Conservation (phyloP, 2,797 vertebrate genomes). For the Babyrousa celebensis region DNA sequence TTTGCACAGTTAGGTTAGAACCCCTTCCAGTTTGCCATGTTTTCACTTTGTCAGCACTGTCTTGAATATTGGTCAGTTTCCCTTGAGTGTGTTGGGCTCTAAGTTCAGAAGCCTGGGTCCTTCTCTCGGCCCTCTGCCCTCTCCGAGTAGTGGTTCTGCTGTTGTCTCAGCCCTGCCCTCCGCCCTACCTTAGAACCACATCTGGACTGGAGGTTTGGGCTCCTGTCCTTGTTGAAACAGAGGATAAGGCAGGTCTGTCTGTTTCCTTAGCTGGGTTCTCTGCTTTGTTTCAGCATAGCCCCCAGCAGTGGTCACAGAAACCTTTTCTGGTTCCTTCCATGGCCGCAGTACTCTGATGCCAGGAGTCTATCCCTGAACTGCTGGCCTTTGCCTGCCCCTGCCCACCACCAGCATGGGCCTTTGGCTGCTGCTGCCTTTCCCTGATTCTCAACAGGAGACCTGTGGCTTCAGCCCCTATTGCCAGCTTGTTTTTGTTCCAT, state of each 20-base stretch:
- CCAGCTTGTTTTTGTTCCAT: background rate
- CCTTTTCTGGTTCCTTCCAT: background rate
- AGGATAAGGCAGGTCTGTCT: background rate
- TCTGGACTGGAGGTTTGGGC: background rate
- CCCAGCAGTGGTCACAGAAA: background rate
- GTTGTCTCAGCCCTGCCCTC: background rate
- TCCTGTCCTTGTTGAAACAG: background rate
- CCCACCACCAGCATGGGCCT: background rate
- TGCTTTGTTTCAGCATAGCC: background rate
- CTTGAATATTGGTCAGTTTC: background rate
- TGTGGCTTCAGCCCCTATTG: background rate
- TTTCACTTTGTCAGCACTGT: background rate
- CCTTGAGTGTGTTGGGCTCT: background rate
- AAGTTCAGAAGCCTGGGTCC: background rate
- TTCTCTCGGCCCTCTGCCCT: no score
- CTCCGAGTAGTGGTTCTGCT: background rate
- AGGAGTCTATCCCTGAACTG: background rate
- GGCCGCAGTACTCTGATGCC: accelerated
- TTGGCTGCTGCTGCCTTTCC: background rate
- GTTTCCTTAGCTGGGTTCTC: no score
- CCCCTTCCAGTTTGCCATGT: background rate
- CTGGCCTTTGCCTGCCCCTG: no score
- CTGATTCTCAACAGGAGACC: background rate
- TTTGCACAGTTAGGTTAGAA: background rate
- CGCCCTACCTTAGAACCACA: background rate